Evolutionary conservation across 2,797 vertebrate genomes (phyloP), one percentile per base, ranked within the genome.

Genomic region (Sebastes glaucus): DNA sequence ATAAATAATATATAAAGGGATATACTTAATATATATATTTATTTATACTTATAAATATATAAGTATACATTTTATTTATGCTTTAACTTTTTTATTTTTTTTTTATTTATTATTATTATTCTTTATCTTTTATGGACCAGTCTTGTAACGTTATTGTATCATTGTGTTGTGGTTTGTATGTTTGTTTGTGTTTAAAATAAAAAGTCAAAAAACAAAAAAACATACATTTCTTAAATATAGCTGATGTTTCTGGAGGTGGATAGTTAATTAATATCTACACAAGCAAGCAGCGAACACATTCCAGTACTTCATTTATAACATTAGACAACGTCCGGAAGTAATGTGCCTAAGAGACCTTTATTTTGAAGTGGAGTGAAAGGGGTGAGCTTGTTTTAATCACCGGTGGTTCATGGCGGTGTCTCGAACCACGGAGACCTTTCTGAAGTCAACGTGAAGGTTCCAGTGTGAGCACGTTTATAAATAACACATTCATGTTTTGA

Each of bases 381-480:
- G 73, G 84, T 85, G 7, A 46, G 81, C 35, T 89, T 82, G 80
- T 84, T 90, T 91, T 89, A 13, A 0, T n/a, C 32, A 81, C 74
- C 84, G 13, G 57, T 5, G 53, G 42, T 11, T 52, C 1, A 4
- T 1, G 35, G 13, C 3, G 10, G 30, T 59, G 3, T 9, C 68
- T 70, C 20, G 49, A 75, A 76, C 18, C 22, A 2, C 2, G 25
- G 28, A 27, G 85, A 86, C 32, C 9, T 64, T 88, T 89, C 82
- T 87, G 60, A 78, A 56, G n/a, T 71, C 57, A 30, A 4, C 5
- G 11, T 56, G 14, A 35, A 52, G 32, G 13, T n/a, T 14, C 4
- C 27, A 28, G 3, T 6, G 25, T 49, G 60, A 57, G 3, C 20
- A 30, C 14, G 3, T 49, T 61, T 30, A 57, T 53, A 25, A 80